These are phyloP conservation scores for Mythimna loreyi DNA, from an alignment of 2,888 invertebrate species.

Conservation along the genomic window DNA sequence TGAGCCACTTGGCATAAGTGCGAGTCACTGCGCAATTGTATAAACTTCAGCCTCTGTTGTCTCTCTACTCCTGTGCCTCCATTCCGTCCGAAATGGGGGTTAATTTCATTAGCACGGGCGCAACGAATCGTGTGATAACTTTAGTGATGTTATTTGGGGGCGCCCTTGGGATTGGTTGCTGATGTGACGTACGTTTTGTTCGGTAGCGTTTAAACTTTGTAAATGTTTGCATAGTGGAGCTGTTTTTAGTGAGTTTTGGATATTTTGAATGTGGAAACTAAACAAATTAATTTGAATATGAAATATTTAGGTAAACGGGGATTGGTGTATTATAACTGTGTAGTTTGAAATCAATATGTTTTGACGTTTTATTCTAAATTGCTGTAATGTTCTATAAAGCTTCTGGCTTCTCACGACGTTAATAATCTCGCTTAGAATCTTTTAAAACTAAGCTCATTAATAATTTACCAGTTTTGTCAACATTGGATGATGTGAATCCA, in stretches of 20 bases:
- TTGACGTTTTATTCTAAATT: neutral
- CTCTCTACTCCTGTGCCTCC: slow-evolving; percentile 22
- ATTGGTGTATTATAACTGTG: neutral
- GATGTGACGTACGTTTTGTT: slow-evolving; percentile 76
- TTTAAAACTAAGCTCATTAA: too few relatives aligned
- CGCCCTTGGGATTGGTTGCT: slow-evolving; percentile 81
- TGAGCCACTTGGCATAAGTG: too few relatives aligned
- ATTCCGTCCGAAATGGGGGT: slow-evolving; percentile 83
- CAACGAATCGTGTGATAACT: slow-evolving; percentile 91
- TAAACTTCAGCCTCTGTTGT: slow-evolving; percentile 12
- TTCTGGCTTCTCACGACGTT: too few relatives aligned
- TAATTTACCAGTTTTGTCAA: too few relatives aligned
- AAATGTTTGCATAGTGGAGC: slow-evolving; percentile 28
- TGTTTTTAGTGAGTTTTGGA: slow-evolving; percentile 10
- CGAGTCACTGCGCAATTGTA: too few relatives aligned
- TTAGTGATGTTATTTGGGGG: slow-evolving; percentile 86
- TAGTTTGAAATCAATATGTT: neutral
- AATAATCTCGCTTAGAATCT: too few relatives aligned
- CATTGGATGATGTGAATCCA: too few relatives aligned
- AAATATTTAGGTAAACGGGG: neutral
- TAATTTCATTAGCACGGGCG: slow-evolving; percentile 89
- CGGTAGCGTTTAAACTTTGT: slow-evolving; percentile 45
- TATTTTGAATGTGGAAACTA: slow-evolving; percentile 7
- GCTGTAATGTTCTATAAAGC: neutral
- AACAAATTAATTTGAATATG: neutral